phyloP scores from a whole-genome alignment of 2,113 vertebrate species.

The Perca schrenkii region DNA sequence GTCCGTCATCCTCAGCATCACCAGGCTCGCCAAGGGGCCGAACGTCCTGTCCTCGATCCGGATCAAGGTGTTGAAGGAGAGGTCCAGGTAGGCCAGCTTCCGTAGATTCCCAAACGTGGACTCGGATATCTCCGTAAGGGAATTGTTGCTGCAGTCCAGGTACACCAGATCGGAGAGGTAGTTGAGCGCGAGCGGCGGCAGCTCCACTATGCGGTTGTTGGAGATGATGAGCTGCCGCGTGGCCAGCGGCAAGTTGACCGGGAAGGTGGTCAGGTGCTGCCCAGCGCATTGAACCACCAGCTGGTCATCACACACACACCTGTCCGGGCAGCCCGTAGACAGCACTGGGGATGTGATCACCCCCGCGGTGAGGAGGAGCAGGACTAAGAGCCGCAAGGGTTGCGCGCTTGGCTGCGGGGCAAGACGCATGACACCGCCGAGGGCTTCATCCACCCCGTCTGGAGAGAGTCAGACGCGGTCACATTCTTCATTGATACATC shows the following conservation, averaged over 20 bases:
- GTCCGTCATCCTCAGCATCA: slow-evolving; percentile 91
- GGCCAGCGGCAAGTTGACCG: slow-evolving; percentile 88
- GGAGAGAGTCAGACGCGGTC: slow-evolving; percentile 67
- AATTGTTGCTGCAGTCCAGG: slow-evolving; percentile 92
- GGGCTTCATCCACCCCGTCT: slow-evolving; percentile 81
- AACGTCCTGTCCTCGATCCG: slow-evolving; percentile 89
- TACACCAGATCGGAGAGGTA: slow-evolving; percentile 93
- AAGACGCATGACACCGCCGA: slow-evolving; percentile 83
- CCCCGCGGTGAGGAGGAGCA: slow-evolving; percentile 63
- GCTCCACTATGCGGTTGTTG: slow-evolving; percentile 86
- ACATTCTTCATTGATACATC: slow-evolving; percentile 81
- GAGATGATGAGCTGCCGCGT: slow-evolving; percentile 91
- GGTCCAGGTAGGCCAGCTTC: slow-evolving; percentile 91
- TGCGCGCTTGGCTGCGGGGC: slow-evolving; percentile 80
- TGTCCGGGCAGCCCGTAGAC: slow-evolving; percentile 82
- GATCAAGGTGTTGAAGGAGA: slow-evolving; percentile 91
- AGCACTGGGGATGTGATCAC: slow-evolving; percentile 72
- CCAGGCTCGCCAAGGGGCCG: slow-evolving; percentile 87
- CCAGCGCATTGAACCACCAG: slow-evolving; percentile 90
- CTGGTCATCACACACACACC: slow-evolving; percentile 90
- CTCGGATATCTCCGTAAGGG: slow-evolving; percentile 87
- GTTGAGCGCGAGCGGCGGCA: slow-evolving; percentile 89
- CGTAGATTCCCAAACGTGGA: slow-evolving; percentile 90
- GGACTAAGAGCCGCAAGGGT: slow-evolving; percentile 73
- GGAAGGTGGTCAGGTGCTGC: slow-evolving; percentile 85